Evolutionary conservation across 92 coral and sea anemone genomes (phyloP).

Genomic region (Umimayanthus chanpuru): DNA sequence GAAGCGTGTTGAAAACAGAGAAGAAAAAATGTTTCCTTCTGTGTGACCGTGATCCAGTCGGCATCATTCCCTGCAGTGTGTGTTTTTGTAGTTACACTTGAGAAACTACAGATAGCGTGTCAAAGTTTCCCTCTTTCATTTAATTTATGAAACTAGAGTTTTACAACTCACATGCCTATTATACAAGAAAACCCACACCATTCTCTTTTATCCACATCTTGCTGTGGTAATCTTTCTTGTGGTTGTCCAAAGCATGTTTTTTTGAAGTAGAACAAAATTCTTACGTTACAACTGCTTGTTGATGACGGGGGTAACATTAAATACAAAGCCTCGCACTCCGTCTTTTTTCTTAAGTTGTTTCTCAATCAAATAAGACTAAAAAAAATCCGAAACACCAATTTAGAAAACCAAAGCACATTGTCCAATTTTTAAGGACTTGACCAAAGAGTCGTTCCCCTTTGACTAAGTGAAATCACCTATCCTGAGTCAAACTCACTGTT

Average conservation of each 20-base stretch:
- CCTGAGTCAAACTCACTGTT: neutral
- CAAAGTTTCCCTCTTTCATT: neutral
- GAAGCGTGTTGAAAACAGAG: neutral
- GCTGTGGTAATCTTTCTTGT: neutral
- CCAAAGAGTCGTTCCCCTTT: neutral
- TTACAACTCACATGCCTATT: neutral
- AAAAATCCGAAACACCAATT: neutral
- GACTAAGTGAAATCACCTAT: neutral
- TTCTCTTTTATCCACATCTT: neutral
- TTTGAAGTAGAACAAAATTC: neutral
- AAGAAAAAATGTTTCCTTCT: neutral
- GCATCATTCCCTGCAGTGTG: too few species aligned
- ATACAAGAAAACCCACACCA: too few species aligned
- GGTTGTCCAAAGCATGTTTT: neutral
- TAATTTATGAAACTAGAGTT: neutral
- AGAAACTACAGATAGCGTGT: conserved; percentile 2
- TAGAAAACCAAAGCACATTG: neutral
- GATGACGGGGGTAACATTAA: neutral
- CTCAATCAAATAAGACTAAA: neutral
- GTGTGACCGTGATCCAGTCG: neutral
- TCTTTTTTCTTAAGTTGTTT: neutral
- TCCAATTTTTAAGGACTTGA: neutral
- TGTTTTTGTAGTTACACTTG: neutral
- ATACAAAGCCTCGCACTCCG: neutral
- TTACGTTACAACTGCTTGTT: neutral